Conservation (phyloP, 2,113 vertebrate species). For the Myiopsitta monachus region DNA sequence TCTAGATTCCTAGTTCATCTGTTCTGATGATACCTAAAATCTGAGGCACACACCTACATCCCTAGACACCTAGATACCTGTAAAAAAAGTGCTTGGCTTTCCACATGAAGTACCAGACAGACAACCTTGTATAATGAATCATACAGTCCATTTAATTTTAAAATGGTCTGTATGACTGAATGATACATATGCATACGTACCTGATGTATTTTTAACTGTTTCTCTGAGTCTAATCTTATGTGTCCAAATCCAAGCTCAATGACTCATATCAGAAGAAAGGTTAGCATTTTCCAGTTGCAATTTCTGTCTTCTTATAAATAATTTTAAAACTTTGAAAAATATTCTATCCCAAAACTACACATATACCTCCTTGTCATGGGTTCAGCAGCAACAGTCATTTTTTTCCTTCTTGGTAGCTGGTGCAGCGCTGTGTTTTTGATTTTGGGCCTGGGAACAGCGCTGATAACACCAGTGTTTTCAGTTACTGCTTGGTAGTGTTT, state of each 20-base stretch:
- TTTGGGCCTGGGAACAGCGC: too few relatives aligned
- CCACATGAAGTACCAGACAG: not conserved
- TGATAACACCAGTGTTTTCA: too few relatives aligned
- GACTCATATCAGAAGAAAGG: not conserved
- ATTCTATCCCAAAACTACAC: not conserved
- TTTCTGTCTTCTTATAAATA: not conserved
- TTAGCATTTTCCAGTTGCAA: not conserved
- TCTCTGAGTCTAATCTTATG: not conserved
- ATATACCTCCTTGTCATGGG: not conserved
- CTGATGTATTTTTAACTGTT: not conserved
- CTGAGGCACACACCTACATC: not conserved
- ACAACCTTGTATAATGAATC: not conserved
- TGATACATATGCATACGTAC: not conserved
- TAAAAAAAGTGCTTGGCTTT: not conserved
- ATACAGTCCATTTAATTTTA: not conserved
- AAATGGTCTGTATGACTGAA: not conserved
- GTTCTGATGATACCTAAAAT: not conserved
- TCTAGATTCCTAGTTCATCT: not conserved
- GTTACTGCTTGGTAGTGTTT: too few relatives aligned
- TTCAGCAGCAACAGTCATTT: too few relatives aligned
- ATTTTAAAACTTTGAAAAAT: not conserved
- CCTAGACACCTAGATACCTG: not conserved
- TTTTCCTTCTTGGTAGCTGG: too few relatives aligned
- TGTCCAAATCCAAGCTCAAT: not conserved
- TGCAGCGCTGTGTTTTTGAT: too few relatives aligned